Evolutionary conservation across 2,888 invertebrate species (phyloP), one percentile per base, ranked within the genome.

Genomic region (Lordiphosa andalusiaca): DNA sequence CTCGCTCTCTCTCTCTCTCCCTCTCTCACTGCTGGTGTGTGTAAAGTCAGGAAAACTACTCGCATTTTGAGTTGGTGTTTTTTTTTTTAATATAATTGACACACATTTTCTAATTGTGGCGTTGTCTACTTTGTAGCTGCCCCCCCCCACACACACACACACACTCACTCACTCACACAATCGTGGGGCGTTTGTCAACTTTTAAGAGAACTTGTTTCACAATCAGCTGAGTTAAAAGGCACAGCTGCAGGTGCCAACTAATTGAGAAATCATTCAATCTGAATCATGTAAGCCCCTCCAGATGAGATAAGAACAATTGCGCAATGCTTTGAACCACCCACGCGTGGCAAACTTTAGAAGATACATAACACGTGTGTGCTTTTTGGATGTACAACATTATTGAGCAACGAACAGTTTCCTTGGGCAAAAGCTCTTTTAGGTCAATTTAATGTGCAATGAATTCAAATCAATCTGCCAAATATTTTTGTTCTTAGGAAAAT

Each of bases 81-180:
- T 61, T 61, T 53, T 48, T 52, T 57, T 56, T 71, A 76, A 80
- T 76, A 67, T 73, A 80, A 80, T 80, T 77, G 76, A 77, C 76
- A 77, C 77, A 77, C 76, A 76, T 77, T 80, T 73, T 77, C 81
- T 73, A 76, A 76, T 75, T 75, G 76, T 78, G 70, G 63, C 70
- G 61, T 67, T 62, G 63, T 62, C 55, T 54, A 58, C 47, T 58
- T 38, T 39, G 51, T 62, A 41, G 46, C 46, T 49, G 46, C 52
- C 56, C 25, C 44, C 16, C 16, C 16, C 16, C 16, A 16, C 16
- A 16, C 16, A 16, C 1, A n/a, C 55, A 46, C 54, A 53, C 41
- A 48, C 41, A 23, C 36, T 53, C n/a, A 53, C 12, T 49, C 37
- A 47, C 42, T 40, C 7, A 55, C 10, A 47, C 16, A 36, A 59